Conservation (phyloP, 2,888 invertebrate species). For the Geotrupes spiniger region DNA sequence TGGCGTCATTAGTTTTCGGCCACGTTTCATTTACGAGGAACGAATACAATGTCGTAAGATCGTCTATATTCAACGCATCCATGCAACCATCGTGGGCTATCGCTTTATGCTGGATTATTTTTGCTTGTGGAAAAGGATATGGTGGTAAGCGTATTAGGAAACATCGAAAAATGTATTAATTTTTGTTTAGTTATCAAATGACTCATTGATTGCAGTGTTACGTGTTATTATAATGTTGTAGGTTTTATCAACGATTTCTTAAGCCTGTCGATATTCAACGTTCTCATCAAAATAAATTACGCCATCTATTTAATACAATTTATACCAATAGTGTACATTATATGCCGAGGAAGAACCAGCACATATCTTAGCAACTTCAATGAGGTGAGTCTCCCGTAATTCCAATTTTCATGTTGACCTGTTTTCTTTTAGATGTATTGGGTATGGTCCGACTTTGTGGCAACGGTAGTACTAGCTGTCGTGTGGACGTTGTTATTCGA, state of each 20-base stretch:
- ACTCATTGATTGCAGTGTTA: too few species aligned
- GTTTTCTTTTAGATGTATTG: conserved; percentile 12
- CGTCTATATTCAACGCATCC: conserved; percentile 18
- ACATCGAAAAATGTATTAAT: background rate
- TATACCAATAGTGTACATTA: conserved; percentile 13
- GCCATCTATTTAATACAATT: conserved; percentile 21
- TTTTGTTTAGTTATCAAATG: background rate
- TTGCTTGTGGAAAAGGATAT: conserved; percentile 23
- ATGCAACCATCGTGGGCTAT: conserved; percentile 22
- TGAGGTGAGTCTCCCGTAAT: conserved; percentile 6
- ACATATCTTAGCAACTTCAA: conserved; percentile 1
- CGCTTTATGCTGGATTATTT: conserved; percentile 25
- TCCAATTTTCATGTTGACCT: background rate
- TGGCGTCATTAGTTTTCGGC: conserved; percentile 13
- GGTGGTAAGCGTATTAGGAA: conserved; percentile 22
- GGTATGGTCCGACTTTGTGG: conserved; percentile 11
- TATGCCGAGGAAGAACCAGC: background rate
- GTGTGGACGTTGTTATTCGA: conserved; percentile 16
- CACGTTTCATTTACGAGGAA: conserved; percentile 14
- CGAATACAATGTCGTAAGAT: conserved; percentile 12
- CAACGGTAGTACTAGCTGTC: conserved; percentile 8
- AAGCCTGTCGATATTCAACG: conserved; percentile 15
- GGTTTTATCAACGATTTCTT: conserved; percentile 16
- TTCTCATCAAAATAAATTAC: conserved; percentile 18
- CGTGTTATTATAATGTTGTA: too few species aligned